Evolutionary conservation across 2,888 invertebrate species (phyloP).

Genomic region (Andricus curvator): DNA sequence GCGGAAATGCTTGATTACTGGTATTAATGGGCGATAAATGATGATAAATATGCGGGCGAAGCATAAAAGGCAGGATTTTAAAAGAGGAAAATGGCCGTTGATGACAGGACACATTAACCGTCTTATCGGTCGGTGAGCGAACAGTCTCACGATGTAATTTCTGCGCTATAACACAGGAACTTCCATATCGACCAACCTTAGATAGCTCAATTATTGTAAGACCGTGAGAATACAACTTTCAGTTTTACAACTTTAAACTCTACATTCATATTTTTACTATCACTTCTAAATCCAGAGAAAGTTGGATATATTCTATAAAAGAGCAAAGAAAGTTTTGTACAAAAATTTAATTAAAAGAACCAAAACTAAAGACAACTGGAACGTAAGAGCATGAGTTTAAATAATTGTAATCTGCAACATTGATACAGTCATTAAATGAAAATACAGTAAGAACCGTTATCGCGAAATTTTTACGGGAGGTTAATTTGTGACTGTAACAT

Average conservation of each 20-base stretch:
- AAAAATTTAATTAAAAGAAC: background rate
- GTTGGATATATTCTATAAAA: background rate
- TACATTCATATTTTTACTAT: background rate
- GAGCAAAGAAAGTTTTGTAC: background rate
- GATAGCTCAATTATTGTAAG: slow-evolving; percentile 39
- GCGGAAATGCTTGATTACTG: slow-evolving; percentile 33
- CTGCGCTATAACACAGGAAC: slow-evolving; percentile 14
- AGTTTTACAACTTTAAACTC: slow-evolving; percentile 22
- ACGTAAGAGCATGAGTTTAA: background rate
- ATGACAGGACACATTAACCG: slow-evolving; percentile 41
- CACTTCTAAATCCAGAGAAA: background rate
- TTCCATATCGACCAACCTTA: slow-evolving; percentile 32
- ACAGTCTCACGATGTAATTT: slow-evolving; percentile 40
- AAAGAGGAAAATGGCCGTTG: slow-evolving; percentile 13
- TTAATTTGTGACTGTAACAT: slow-evolving; percentile 17
- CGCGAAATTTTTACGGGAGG: background rate
- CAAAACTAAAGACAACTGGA: background rate
- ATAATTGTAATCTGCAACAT: background rate
- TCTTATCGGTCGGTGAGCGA: slow-evolving; percentile 31
- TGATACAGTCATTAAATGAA: background rate
- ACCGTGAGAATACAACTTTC: slow-evolving; percentile 34
- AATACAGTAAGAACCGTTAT: background rate
- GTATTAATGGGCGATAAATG: slow-evolving; percentile 36
- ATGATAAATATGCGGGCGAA: slow-evolving; percentile 36
- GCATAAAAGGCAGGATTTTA: slow-evolving; percentile 22